Evolutionary conservation across 2,113 vertebrate genomes (phyloP).

Genomic region (Chloropsis hardwickii): DNA sequence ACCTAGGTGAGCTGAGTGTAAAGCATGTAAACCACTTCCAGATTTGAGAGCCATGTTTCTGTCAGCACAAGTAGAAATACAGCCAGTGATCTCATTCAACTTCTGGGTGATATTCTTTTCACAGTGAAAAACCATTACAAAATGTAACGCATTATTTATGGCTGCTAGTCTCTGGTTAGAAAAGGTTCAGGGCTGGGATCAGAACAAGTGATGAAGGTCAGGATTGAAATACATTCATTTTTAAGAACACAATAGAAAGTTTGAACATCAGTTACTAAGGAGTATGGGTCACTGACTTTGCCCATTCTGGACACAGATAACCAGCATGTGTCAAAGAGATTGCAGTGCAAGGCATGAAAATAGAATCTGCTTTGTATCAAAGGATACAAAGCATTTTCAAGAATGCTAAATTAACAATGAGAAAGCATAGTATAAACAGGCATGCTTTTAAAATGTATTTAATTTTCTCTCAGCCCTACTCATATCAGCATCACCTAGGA

Average conservation of each 20-base stretch:
- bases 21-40: neutral
- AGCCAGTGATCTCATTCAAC: neutral
- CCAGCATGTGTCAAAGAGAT: neutral
- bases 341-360: neutral
- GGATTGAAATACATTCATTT: neutral
- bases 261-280: conserved; percentile 6
- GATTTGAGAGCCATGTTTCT: conserved; percentile 4
- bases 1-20: neutral
- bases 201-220: conserved; percentile 5
- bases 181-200: neutral
- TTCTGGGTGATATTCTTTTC: neutral
- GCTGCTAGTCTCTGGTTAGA: neutral
- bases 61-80: neutral
- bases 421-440: neutral
- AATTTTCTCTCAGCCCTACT: neutral
- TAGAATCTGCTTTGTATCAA: neutral
- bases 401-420: neutral
- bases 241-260: neutral
- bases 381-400: neutral
- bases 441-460: neutral
- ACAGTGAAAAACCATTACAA: neutral
- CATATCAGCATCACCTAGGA: conserved; percentile 2
- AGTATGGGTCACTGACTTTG: neutral
- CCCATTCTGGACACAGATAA: neutral
- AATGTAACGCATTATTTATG: conserved; percentile 7